A percentile compares a stretch with the other conserved stretches of the same genome.
Conservation (phyloP, 2,797 vertebrate species). For the Sebastes taczanowskii region DNA sequence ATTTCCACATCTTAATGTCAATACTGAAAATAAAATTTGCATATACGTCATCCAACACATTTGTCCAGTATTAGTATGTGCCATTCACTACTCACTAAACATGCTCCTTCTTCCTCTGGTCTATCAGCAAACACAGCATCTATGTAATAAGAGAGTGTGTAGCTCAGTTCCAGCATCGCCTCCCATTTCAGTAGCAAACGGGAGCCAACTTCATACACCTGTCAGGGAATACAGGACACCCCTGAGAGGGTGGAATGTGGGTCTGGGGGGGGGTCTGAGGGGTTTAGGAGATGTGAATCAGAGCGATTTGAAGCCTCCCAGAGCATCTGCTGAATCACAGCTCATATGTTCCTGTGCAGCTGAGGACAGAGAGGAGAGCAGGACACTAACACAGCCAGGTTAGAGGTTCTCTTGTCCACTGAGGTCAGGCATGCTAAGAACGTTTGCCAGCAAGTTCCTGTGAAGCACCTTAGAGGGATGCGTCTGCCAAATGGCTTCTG, state of each 20-base stretch:
- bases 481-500: background rate
- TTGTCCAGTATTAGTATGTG: background rate
- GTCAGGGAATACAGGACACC: constrained; percentile 39
- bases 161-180: background rate
- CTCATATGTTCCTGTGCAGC: constrained; percentile 20
- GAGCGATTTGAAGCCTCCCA: constrained; percentile 23
- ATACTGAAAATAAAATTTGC: no score
- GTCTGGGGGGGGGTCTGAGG: no score
- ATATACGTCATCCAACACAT: no score
- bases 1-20: no score
- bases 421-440: background rate
- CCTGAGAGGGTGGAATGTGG: background rate
- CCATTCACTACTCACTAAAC: background rate
- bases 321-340: constrained; percentile 59
- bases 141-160: background rate
- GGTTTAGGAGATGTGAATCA: constrained; percentile 11
- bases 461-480: background rate
- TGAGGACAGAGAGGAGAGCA: constrained; percentile 1
- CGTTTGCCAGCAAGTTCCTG: background rate
- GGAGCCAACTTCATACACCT: constrained; percentile 26
- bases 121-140: background rate
- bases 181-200: background rate
- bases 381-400: background rate
- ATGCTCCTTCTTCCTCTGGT: background rate
- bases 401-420: background rate